Evolutionary conservation across 2,113 vertebrate genomes (phyloP), one percentile per base, ranked within the genome.

Genomic region (Orthochromis indermauri): DNA sequence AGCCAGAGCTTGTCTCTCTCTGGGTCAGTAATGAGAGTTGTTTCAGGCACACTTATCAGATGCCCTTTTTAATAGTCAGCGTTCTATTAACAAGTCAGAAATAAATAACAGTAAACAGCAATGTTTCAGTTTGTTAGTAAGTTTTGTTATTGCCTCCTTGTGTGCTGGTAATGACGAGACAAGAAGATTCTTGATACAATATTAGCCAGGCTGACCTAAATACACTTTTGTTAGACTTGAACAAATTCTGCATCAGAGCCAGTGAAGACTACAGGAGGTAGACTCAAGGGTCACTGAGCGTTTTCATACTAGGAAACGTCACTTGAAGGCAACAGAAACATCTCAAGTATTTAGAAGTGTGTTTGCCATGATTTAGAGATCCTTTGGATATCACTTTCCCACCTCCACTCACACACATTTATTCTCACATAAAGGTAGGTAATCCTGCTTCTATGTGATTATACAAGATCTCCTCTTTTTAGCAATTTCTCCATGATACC

Each of bases 11-110:
- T 54, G 66, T 87, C 71, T 91, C 84, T 87, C 90, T 68, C 68
- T 85, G 90, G 90, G 86, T 93, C 79, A 80, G 82, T 94, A 95
- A 94, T 94, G 92, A 93, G 89, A 83, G 80, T 84, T 85, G 88
- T 78, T 92, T 66, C 66, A 66, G 40, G 84, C 87, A 73, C 82
- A 88, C 84, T 91, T 90, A 91, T 85, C 83, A 68, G 45, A 71
- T 45, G 81, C 19, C 37, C 63, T 82, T 90, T 91, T 59, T 57
- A 71, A 81, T 19, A 84, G 88, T 95, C 90, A 91, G 93, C 88
- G 10, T 85, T 94, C 84, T 84, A 80, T 79, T 61, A 81, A 87
- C 49, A 91, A 88, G 84, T 91, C 82, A 86, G 59, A 86, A 90
- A 93, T 87, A 87, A 92, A 91, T 83, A 86, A 53, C 86, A 82